Evolutionary conservation across 2,888 invertebrate species (phyloP).

Genomic region (Parnassius smintheus): DNA sequence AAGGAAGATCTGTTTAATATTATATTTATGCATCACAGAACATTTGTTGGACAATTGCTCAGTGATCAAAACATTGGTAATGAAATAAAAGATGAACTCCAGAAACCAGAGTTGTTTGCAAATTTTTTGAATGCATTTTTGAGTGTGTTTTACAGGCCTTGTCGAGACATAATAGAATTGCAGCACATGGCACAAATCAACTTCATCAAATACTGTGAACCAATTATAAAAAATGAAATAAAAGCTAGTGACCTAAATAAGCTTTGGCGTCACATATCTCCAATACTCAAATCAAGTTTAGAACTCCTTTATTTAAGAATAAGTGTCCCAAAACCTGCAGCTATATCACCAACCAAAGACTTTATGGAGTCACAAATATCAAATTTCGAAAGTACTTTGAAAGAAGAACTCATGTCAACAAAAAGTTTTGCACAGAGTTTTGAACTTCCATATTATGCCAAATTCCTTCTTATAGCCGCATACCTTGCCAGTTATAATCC

Average conservation of each 20-base stretch:
- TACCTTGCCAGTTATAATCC: slow-evolving; percentile 97
- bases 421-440: slow-evolving; percentile 84
- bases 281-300: slow-evolving; percentile 86
- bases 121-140: slow-evolving; percentile 91
- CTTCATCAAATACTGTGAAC: slow-evolving; percentile 89
- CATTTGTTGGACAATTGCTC: slow-evolving; percentile 56
- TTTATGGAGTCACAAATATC: slow-evolving; percentile 32
- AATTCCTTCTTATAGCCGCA: slow-evolving; percentile 93
- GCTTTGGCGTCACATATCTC: slow-evolving; percentile 90
- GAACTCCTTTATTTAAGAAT: slow-evolving; percentile 89
- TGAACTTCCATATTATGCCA: slow-evolving; percentile 93
- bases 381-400: slow-evolving; percentile 62
- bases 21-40: slow-evolving; percentile 61
- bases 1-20: slow-evolving; percentile 84
- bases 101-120: slow-evolving; percentile 83
- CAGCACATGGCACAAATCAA: slow-evolving; percentile 88
- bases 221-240: slow-evolving; percentile 85
- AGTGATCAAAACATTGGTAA: slow-evolving; percentile 47
- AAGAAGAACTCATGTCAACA: slow-evolving; percentile 70
- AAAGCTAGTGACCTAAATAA: slow-evolving; percentile 83
- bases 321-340: slow-evolving; percentile 50
- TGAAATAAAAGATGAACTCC: slow-evolving; percentile 53
- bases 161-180: slow-evolving; percentile 92
- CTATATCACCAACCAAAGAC: slow-evolving; percentile 59
- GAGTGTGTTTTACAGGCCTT: slow-evolving; percentile 91